Evolutionary conservation across 2,113 vertebrate genomes (phyloP), one percentile per base, ranked within the genome.

Genomic region (Chaenocephalus aceratus): DNA sequence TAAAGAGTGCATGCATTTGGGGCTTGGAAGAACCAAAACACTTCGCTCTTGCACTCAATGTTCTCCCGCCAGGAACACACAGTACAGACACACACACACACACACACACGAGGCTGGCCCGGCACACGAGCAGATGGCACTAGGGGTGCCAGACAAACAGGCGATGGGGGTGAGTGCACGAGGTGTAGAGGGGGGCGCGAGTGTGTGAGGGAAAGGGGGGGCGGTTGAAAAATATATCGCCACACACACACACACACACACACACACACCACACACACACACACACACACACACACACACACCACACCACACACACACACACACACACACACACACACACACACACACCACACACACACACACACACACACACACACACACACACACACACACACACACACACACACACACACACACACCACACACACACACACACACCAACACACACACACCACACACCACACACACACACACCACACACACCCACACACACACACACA

Each of bases 101-200:
- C 59, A 81, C 59, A 72, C 44, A n/a, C n/a, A n/a, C n/a, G n/a
- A n/a, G n/a, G n/a, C 89, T 93, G 89, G 89, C 90, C 86, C 73
- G 72, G 91, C 89, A 92, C 88, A 89, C 45, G 89, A 93, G 90
- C 92, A 93, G 92, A 93, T 93, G 92, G 92, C 92, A 92, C 77
- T 62, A 86, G 88, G 92, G 90, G 87, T 92, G 92, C 90, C 92
- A 93, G 90, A 88, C 88, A 92, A 91, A 92, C 85, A 86, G 85
- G 87, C 65, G 89, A 65, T 91, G 86, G 87, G 85, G 87, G 82
- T 82, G 81, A 79, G 82, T 87, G 85, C 44, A 64, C 13, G n/a
- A n/a, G n/a, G 56, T 75, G 48, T 79, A n/a, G n/a, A n/a, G n/a
- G n/a, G n/a, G n/a, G 74, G 74, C 62, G 23, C 60, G 60, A 63